Evolutionary conservation across 2,113 vertebrate species (phyloP).

Genomic region (Galemys pyrenaicus): DNA sequence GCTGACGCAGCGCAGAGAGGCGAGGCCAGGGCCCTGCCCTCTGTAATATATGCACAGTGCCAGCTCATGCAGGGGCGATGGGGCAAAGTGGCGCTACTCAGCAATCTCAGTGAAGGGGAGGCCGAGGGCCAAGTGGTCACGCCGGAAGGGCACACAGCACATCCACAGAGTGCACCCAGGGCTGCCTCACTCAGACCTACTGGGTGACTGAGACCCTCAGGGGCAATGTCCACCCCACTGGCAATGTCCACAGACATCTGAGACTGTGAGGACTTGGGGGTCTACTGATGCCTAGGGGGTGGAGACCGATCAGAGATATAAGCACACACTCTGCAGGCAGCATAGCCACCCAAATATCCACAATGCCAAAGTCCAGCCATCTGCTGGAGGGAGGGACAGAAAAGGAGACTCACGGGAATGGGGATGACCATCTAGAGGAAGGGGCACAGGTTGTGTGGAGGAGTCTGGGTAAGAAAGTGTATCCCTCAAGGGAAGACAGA

Average conservation of each 20-base stretch:
- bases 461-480: background rate
- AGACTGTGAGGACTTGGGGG: background rate
- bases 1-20: rapidly evolving
- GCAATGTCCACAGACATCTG: background rate
- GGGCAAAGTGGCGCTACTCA: too few species aligned
- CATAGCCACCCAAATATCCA: too few species aligned
- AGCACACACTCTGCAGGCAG: background rate
- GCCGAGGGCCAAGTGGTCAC: background rate
- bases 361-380: rapidly evolving
- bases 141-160: background rate
- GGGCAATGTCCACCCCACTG: too few species aligned
- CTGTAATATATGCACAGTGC: background rate
- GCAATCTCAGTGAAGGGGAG: background rate
- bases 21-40: background rate
- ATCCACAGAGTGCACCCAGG: background rate
- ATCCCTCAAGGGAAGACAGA: background rate
- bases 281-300: background rate
- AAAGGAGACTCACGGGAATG: background rate
- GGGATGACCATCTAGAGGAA: background rate
- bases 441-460: background rate
- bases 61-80: background rate
- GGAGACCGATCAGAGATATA: background rate
- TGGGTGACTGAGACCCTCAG: background rate
- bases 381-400: background rate
- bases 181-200: background rate